These are phyloP conservation scores for Oenanthe oenanthe DNA, from an alignment of 2,113 vertebrate genomes.

Conservation along the genomic window DNA sequence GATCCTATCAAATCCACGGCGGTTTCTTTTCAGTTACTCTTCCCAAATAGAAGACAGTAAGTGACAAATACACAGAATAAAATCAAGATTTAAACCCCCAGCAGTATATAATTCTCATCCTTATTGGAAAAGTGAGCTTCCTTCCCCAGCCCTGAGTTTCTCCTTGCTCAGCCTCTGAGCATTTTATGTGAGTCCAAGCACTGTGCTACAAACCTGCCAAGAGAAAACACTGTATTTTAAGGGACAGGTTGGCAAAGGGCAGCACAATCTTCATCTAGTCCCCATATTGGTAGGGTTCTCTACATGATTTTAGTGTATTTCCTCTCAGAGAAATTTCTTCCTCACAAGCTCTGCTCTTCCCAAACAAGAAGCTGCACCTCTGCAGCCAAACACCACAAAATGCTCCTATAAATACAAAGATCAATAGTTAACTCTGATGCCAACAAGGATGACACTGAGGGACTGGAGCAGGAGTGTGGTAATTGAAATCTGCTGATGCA, in stretches of 20 bases:
- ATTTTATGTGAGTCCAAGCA: background rate
- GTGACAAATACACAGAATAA: background rate
- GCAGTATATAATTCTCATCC: background rate
- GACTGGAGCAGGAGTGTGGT: background rate
- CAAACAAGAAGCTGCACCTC: background rate
- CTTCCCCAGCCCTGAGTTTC: background rate
- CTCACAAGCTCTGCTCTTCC: background rate
- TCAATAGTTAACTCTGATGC: constrained; percentile 56
- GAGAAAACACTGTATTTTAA: background rate
- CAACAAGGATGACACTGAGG: constrained; percentile 40
- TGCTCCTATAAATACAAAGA: constrained; percentile 48
- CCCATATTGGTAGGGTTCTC: background rate
- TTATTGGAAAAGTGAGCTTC: background rate
- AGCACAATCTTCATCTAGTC: background rate
- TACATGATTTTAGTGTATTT: background rate
- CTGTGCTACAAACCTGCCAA: background rate
- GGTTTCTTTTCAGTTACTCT: background rate
- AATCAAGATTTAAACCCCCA: background rate
- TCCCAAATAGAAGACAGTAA: background rate
- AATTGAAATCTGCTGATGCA: constrained; percentile 69
- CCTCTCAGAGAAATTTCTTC: background rate
- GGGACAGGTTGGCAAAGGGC: background rate
- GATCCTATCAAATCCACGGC: background rate
- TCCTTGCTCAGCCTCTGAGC: background rate
- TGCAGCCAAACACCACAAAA: constrained; percentile 18